Percentiles rank a stretch among this genome's conserved stretches.
Evolutionary conservation across 1,140 invertebrate species (phyloP).

Genomic region (Heterodera carotae): DNA sequence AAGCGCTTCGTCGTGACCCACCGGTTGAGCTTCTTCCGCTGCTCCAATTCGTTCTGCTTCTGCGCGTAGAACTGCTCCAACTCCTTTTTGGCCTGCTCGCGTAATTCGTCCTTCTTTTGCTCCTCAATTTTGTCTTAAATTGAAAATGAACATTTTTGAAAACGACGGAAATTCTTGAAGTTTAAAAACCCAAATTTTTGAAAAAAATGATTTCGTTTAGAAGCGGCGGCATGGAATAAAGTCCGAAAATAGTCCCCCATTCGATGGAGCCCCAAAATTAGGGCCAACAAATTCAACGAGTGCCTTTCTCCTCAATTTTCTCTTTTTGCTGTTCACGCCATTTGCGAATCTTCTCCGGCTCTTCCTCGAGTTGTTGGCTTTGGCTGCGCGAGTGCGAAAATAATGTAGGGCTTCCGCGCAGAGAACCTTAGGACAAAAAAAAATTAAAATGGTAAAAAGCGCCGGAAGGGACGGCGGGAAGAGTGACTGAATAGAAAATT

Average conservation of each 20-base stretch:
- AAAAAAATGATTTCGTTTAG: neutral
- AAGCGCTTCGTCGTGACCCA: conserved; percentile 4
- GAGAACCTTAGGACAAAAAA: neutral
- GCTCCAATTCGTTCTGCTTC: conserved; percentile 33
- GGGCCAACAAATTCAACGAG: conserved; percentile 31
- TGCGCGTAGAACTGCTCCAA: conserved; percentile 54
- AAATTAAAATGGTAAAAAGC: no score
- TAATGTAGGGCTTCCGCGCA: neutral
- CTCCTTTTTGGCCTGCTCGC: conserved; percentile 54
- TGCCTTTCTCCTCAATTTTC: conserved; percentile 49
- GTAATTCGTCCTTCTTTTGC: conserved; percentile 52
- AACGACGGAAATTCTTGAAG: no score
- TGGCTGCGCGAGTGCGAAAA: conserved; percentile 32
- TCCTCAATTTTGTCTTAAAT: conserved; percentile 51
- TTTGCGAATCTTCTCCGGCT: conserved; percentile 59
- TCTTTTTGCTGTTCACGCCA: conserved; percentile 51
- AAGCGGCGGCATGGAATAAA: neutral
- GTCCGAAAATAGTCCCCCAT: no score
- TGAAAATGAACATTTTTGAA: conserved; percentile 5
- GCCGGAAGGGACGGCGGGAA: no score
- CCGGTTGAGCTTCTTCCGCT: conserved; percentile 51
- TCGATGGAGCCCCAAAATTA: no score
- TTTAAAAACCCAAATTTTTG: neutral
- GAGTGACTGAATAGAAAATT: no score
- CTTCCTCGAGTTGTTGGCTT: conserved; percentile 38